These are phyloP conservation scores for Coendou prehensilis DNA, from an alignment of 2,797 vertebrate genomes.

Conservation along the genomic window DNA sequence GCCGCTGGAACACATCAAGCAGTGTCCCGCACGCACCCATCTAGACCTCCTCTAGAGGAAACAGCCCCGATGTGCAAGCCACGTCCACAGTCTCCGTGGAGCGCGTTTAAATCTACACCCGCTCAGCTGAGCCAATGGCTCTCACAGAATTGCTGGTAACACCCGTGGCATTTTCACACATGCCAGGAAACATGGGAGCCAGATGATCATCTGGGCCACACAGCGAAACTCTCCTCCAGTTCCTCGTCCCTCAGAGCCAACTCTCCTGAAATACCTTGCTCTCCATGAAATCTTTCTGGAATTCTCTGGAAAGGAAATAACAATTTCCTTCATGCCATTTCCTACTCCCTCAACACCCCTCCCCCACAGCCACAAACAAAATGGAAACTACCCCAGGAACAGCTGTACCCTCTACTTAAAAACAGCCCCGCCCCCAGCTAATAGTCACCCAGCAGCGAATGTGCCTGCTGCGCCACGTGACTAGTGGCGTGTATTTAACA, in stretches of 20 bases:
- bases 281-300: conserved; percentile 85
- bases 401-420: conserved; percentile 81
- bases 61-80: conserved; percentile 38
- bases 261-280: conserved; percentile 74
- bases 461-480: background rate
- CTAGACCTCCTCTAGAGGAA: conserved; percentile 62
- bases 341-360: conserved; percentile 79
- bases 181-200: conserved; percentile 77
- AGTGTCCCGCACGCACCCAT: conserved; percentile 33
- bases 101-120: conserved; percentile 62
- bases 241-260: conserved; percentile 48
- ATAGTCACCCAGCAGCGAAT: conserved; percentile 51
- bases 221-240: conserved; percentile 48
- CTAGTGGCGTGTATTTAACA: conserved; percentile 23
- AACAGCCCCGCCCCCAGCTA: conserved; percentile 61
- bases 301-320: conserved; percentile 85
- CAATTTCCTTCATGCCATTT: conserved; percentile 84
- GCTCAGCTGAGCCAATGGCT: conserved; percentile 46
- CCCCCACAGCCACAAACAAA: conserved; percentile 82
- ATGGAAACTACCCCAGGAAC: conserved; percentile 82
- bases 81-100: conserved; percentile 53
- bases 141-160: conserved; percentile 70
- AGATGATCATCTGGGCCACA: conserved; percentile 72
- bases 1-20: conserved; percentile 58
- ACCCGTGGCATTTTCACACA: conserved; percentile 69